Evolutionary conservation across 1,140 invertebrate genomes (phyloP), one percentile per base, ranked within the genome.

Genomic region (Drosophila jambulina): DNA sequence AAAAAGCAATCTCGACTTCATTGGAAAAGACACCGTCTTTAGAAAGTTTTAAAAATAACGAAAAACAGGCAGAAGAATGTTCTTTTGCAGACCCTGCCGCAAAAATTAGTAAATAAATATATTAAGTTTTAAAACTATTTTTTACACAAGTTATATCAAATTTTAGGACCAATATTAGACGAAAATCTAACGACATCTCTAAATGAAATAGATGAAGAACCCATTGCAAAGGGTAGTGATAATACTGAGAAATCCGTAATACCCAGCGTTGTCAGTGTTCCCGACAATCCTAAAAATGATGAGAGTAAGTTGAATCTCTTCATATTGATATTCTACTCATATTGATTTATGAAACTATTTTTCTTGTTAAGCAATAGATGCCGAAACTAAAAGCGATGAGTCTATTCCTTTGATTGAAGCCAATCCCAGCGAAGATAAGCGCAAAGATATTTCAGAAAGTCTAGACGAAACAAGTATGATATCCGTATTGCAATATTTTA

Each of bases 11-110:
- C 4, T 3, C 21, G 17, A 54, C 8, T 36, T 54, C 19, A 23
- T 15, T 54, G 9, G 21, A 36, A 10, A 54, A 23, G 15, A 36
- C 51, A 6, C 51, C 51, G 5, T 54, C 51, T 1, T 10, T 54
- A 15, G 51, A 54, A 23, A 54, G 51, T 54, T 54, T 54, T 3
- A 17, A 17, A 23, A 36, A 54, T 15, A 23, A 54, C 36, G 51
- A 54, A 12, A 54, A 36, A 36, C 15, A 15, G 2, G 32, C 51
- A 23, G 51, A 36, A 8, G 56, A 42, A 34, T 13, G 23, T n/a
- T 12, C 38, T 5, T 9, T 8, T n/a, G 27, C 15, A 25, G 17
- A 43, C 3, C n/a, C 27, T 15, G 27, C 10, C 7, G 15, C 38
- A 34, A 21, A 61, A 7, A n/a, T n/a, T n/a, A 3, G 62, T 64